Conservation (phyloP, 2,888 invertebrate species). For the Lithophane semibrunnea region DNA sequence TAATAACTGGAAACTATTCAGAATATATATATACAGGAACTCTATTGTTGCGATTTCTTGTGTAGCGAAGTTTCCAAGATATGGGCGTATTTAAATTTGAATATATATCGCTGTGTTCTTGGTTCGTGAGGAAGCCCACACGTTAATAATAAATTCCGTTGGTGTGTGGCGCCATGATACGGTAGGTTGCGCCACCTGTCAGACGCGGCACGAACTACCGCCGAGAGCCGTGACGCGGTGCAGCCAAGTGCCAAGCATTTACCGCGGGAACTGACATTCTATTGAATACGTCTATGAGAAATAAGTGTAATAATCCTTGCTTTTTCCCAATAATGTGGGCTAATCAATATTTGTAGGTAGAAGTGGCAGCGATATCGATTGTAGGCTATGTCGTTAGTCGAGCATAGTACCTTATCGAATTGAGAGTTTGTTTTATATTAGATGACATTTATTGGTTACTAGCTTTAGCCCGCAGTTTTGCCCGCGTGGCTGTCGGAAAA, state of each 20-base stretch:
- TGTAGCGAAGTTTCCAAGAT: slow-evolving; percentile 23
- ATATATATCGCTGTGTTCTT: slow-evolving; percentile 36
- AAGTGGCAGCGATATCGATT: background rate
- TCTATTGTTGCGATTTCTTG: slow-evolving; percentile 24
- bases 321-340: slow-evolving; percentile 53
- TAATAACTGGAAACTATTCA: slow-evolving; percentile 50
- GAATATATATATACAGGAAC: slow-evolving; percentile 25
- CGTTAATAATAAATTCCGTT: slow-evolving; percentile 64
- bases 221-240: slow-evolving; percentile 52
- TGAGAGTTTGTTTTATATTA: background rate
- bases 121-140: slow-evolving; percentile 63
- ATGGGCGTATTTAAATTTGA: slow-evolving; percentile 30
- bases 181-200: slow-evolving; percentile 66
- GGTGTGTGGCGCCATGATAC: slow-evolving; percentile 66
- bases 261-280: slow-evolving; percentile 63
- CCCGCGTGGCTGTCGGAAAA: background rate
- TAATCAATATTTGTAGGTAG: slow-evolving; percentile 38
- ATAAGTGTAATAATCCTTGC: slow-evolving; percentile 47
- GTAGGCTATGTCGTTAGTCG: background rate
- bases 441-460: background rate
- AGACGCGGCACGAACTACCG: slow-evolving; percentile 62
- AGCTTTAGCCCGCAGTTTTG: background rate
- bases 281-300: slow-evolving; percentile 59
- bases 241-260: slow-evolving; percentile 59
- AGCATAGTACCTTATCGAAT: background rate